Evolutionary conservation across 2,888 invertebrate species (phyloP).

Genomic region (Hedya salicella): DNA sequence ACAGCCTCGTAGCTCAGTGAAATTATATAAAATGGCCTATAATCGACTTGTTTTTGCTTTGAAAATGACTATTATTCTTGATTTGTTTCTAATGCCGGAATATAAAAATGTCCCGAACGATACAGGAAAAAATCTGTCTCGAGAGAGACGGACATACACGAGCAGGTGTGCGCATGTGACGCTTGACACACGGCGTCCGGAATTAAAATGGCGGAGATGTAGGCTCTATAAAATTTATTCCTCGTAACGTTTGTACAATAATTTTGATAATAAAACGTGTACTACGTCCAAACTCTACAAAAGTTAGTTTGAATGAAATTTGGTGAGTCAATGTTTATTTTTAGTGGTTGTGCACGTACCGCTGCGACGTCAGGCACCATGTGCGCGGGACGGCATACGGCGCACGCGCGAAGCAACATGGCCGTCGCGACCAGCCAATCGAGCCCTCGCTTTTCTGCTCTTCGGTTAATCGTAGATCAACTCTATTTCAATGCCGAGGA

Average conservation of each 20-base stretch:
- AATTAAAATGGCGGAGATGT: conserved; percentile 72
- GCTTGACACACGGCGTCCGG: conserved; percentile 48
- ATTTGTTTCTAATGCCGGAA: conserved; percentile 76
- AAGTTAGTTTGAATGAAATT: conserved; percentile 63
- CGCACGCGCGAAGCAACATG: conserved; percentile 82
- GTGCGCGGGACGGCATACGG: conserved; percentile 62
- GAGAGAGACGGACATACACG: conserved; percentile 68
- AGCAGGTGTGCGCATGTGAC: conserved; percentile 60
- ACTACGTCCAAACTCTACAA: conserved; percentile 57
- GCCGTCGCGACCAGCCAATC: conserved; percentile 75
- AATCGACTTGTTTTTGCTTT: conserved; percentile 81
- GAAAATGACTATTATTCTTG: conserved; percentile 73
- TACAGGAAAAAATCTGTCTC: conserved; percentile 71
- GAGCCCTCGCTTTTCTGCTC: conserved; percentile 31
- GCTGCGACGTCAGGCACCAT: conserved; percentile 36
- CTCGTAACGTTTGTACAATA: conserved; percentile 65
- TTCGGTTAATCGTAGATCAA: conserved; percentile 13
- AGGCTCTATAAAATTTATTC: conserved; percentile 66
- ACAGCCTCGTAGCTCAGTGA: conserved; percentile 72
- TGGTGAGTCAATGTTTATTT: conserved; percentile 56
- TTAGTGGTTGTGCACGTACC: conserved; percentile 45
- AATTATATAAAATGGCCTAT: conserved; percentile 78
- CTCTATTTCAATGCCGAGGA: conserved; percentile 3
- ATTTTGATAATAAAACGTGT: conserved; percentile 64
- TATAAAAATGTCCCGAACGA: conserved; percentile 74